Base-by-base conservation (phyloP, 2,113 vertebrate species). In the Entomyzon cyanotis region DNA sequence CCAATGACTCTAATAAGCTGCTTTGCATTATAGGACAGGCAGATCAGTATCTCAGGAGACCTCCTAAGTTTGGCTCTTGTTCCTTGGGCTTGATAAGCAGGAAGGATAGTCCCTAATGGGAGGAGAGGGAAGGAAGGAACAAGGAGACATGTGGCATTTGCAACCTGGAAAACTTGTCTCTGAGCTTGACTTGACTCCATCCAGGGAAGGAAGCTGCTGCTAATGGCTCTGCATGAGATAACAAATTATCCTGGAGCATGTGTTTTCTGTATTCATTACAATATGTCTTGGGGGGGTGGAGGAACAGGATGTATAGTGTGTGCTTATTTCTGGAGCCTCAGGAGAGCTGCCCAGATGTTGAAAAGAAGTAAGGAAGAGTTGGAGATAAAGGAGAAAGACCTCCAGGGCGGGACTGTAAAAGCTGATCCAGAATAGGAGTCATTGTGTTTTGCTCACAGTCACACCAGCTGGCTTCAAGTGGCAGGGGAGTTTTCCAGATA, bases 161-260 rank as follows among this genome's bases (percentile, higher is more conserved):
- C 82, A 95, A 86, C 96, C 95, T 96, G 85, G 89, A 92, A 94
- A 93, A 67, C 33, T 78, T 92, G 91, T 64, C 91, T 84, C 11
- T 59, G 93, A 92, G 94, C 47, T 96, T 88, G 94, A 82, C 88
- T 90, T 73, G 86, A 93, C 56, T 95, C 83, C 93, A 55, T 62
- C 49, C 50, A 93, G 71, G 87, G 62, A 52, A 84, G 84, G 85
- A 79, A 60, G 81, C 78, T 27, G 85, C 93, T 83, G 71, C 65
- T 93, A 89, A 88, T 89, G 44, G 47, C 93, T 81, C 84, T 91
- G 56, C 88, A 64, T 88, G 76, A 84, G 73, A 96, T 64, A 89
- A 85, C 74, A 89, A 92, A 88, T 87, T 65, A 73, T 83, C 63
- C 65, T 71, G 1, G 23, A 88, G 89, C 50, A 73, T 82, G 88